phyloP scores from a whole-genome alignment of 2,888 invertebrate genomes.

The Dryocosmus kuriphilus region DNA sequence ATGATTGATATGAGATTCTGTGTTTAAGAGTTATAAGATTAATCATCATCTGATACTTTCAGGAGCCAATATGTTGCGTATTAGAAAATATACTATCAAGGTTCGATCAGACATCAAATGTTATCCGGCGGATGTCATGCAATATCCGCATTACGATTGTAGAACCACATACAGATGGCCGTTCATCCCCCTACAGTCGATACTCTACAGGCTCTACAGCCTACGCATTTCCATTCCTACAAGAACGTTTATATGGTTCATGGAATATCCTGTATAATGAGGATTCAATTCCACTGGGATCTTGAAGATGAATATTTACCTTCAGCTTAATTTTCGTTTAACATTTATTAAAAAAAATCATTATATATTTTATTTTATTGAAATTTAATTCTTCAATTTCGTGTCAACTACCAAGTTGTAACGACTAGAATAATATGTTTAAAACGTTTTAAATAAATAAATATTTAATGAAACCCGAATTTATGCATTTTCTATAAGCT shows the following conservation, averaged over 20 bases:
- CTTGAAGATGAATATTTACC: background rate
- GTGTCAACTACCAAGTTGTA: too few species aligned
- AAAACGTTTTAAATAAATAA: too few species aligned
- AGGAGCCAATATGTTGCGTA: background rate
- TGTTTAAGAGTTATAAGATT: too few species aligned
- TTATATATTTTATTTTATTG: too few species aligned
- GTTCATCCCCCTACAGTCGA: background rate
- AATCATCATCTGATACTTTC: background rate
- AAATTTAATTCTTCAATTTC: too few species aligned
- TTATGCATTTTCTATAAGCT: too few species aligned
- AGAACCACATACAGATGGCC: background rate
- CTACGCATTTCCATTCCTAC: background rate
- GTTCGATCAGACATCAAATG: slow-evolving; percentile 12
- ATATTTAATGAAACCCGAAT: too few species aligned
- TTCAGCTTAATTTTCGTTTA: background rate
- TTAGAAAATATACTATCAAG: background rate
- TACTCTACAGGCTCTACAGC: too few species aligned
- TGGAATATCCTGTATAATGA: background rate
- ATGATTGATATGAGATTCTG: too few species aligned
- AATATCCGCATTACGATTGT: slow-evolving; percentile 24
- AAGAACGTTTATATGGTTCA: background rate
- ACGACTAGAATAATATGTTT: too few species aligned
- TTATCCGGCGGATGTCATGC: slow-evolving; percentile 2
- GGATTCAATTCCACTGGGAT: background rate
- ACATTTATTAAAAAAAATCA: background rate